A percentile compares a stretch with the other conserved stretches of the same genome.
phyloP scores from a whole-genome alignment of 2,888 invertebrate genomes.

The Resseliella maxima region DNA sequence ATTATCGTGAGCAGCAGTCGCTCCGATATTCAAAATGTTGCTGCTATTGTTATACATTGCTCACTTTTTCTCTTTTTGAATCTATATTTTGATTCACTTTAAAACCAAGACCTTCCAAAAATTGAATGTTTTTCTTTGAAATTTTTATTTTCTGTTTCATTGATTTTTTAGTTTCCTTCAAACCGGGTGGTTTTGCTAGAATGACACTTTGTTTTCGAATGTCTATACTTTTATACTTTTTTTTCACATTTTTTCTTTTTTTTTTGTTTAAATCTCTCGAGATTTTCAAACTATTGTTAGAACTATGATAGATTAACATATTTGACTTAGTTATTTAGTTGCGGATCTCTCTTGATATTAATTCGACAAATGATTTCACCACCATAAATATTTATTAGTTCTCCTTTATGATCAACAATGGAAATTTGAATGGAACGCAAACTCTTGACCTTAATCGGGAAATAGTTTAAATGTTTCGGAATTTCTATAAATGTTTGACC shows the following conservation, averaged over 20 bases:
- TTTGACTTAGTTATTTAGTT: constrained; percentile 59
- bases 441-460: constrained; percentile 61
- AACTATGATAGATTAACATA: constrained; percentile 59
- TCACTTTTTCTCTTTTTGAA: neutral
- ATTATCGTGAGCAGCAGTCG: constrained; percentile 59
- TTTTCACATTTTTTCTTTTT: constrained; percentile 5
- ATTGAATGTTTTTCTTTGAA: constrained; percentile 58
- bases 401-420: constrained; percentile 62
- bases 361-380: constrained; percentile 51
- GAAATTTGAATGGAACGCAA: constrained; percentile 62
- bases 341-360: constrained; percentile 60
- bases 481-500: constrained; percentile 64
- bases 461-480: constrained; percentile 63
- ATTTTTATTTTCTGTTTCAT: constrained; percentile 8
- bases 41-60: constrained; percentile 54
- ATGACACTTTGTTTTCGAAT: constrained; percentile 2
- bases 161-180: neutral
- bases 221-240: constrained; percentile 30
- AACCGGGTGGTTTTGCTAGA: neutral
- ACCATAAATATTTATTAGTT: constrained; percentile 58
- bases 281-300: constrained; percentile 47
- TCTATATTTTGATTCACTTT: constrained; percentile 57
- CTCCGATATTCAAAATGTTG: constrained; percentile 60
- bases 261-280: neutral
- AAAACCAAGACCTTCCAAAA: constrained; percentile 58